These are phyloP conservation scores for Chrysochloris asiatica DNA, from an alignment of 2,113 vertebrate genomes.

Conservation along the genomic window DNA sequence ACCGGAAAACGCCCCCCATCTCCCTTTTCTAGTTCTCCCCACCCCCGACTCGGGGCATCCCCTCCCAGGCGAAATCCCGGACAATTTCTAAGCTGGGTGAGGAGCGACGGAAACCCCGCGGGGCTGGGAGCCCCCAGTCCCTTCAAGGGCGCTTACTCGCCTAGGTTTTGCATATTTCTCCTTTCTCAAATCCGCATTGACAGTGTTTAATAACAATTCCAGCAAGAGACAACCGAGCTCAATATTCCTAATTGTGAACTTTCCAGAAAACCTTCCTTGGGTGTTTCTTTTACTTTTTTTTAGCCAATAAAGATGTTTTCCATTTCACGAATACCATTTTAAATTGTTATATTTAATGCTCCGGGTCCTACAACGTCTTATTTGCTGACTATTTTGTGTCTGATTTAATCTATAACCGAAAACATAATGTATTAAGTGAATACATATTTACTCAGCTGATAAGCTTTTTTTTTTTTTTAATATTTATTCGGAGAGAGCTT, in stretches of 20 bases:
- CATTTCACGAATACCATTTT: slow-evolving; percentile 53
- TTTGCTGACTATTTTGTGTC: slow-evolving; percentile 74
- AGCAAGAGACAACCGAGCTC: neutral
- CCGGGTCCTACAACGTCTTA: slow-evolving; percentile 39
- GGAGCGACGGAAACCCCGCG: neutral
- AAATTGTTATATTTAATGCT: slow-evolving; percentile 64
- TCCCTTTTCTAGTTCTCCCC: neutral
- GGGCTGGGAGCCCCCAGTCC: neutral
- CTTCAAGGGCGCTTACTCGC: neutral
- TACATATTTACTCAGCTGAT: slow-evolving; percentile 83
- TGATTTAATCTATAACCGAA: slow-evolving; percentile 81
- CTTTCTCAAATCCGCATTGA: slow-evolving; percentile 34
- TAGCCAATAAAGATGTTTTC: slow-evolving; percentile 58
- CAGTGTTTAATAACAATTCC: slow-evolving; percentile 28
- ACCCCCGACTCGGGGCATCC: neutral
- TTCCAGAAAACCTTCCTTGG: neutral
- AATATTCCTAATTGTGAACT: slow-evolving; percentile 25
- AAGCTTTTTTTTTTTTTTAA: slow-evolving; percentile 76
- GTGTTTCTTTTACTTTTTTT: neutral
- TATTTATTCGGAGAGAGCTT: slow-evolving; percentile 74
- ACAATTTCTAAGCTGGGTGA: neutral
- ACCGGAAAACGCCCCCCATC: neutral
- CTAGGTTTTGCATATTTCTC: neutral
- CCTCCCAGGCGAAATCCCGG: neutral
- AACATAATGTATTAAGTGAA: slow-evolving; percentile 79